These are phyloP conservation scores for Petroica traversi DNA, from an alignment of 2,113 vertebrate species.

Conservation along the genomic window DNA sequence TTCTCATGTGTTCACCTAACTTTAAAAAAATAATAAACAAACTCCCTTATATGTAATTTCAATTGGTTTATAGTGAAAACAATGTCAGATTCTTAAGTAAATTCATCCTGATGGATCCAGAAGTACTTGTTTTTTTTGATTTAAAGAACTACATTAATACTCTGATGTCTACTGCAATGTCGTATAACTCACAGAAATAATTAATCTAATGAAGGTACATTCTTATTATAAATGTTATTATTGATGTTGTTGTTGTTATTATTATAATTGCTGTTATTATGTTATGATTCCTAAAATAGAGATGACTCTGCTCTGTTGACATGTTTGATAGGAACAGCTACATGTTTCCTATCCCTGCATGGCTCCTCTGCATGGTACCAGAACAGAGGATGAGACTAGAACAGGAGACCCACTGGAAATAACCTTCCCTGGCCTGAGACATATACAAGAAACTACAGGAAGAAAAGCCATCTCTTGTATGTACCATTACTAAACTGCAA, in stretches of 20 bases:
- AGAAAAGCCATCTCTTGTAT: not conserved
- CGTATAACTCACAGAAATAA: not conserved
- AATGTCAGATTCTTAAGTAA: not conserved
- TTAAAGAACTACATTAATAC: not conserved
- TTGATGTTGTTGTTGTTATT: accelerated
- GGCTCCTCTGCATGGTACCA: not conserved
- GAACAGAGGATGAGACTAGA: not conserved
- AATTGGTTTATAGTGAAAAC: not conserved
- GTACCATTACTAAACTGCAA: not conserved
- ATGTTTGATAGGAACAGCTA: not conserved
- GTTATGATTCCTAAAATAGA: not conserved
- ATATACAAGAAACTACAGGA: accelerated
- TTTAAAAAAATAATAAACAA: not conserved
- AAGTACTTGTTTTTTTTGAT: not conserved
- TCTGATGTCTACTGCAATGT: not conserved
- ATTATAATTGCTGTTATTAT: not conserved
- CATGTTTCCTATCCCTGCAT: not conserved
- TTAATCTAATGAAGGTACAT: not conserved
- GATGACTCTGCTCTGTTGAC: not conserved
- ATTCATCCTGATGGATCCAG: not conserved
- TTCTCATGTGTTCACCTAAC: not conserved
- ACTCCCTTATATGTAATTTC: not conserved
- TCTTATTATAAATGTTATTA: not conserved
- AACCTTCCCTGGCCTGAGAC: not conserved
- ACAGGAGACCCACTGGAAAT: not conserved